Evolutionary conservation across 2,113 vertebrate species (phyloP), one percentile per base, ranked within the genome.

Genomic region (Arizona elegans): DNA sequence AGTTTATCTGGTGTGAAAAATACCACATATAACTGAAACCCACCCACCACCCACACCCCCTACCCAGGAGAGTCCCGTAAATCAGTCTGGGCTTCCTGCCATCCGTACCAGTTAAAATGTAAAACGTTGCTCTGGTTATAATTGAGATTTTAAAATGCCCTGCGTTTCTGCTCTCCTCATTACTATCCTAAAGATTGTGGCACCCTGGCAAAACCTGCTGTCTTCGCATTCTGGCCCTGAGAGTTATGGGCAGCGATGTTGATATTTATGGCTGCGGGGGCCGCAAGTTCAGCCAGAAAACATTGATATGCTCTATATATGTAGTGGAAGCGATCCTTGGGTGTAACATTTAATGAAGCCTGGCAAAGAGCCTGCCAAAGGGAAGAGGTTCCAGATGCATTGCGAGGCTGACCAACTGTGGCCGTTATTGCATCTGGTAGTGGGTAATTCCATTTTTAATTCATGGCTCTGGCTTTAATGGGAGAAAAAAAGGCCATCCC

Each of bases 221-320:
- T 9, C n/a, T 54, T 58, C 70, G 89, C 92, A 90, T 89, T 95
- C 94, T 94, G 50, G 93, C 70, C 94, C 95, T n/a, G 6, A 92
- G 94, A 92, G 94, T 96, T 90, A 24, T n/a, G 47, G n/a, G 85
- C 93, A 21, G 92, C 15, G 47, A 65, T 50, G 1, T 19, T 5
- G 50, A 21, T 91, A 56, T 88, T 54, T 86, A 8, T 33, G 90
- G 87, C 3, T 50, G 85, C 5, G 13, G 43, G 91, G 21, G 24
- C 1, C 24, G 1, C 8, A 33, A 15, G 17, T 91, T 43, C 50
- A 17, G 86, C 47, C 91, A 70, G 91, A 65, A 88, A 53, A 13
- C 15, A 88, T 92, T 12, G 43, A 58, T 23, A 24, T 65, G 7
- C 55, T 92, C 43, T 62, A 47, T 87, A 62, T 86, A 62, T 92